Evolutionary conservation across 2,113 vertebrate genomes (phyloP), one percentile per base, ranked within the genome.

Genomic region (Mormyrus iriodes): DNA sequence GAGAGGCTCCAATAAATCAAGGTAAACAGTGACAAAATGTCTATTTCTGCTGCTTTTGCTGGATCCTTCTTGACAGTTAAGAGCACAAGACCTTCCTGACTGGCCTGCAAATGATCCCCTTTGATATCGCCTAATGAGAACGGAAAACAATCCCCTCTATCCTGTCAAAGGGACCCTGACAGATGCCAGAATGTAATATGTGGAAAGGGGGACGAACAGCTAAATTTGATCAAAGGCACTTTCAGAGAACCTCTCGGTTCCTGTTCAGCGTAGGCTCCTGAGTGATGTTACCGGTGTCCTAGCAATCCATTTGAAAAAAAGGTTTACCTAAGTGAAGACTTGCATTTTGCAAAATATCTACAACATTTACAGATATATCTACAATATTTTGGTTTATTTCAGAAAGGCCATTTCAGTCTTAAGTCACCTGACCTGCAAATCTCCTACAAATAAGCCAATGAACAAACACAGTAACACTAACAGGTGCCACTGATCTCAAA

Each of bases 101-200:
- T 13, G 52, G 31, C 39, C 85, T 53, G 31, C 51, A 53, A 86
- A 53, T 12, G 13, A 35, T 53, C 31, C 44, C 15, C 85, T 85
- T 85, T 86, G 85, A 86, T 55, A 53, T 86, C 51, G 7, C 85
- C 86, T 87, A 87, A 87, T n/a, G 21, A 87, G 86, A 44, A 58
- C 55, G 17, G 86, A 87, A 44, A 87, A 55, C 35, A 44, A 87
- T 58, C 39, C 17, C 17, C 55, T 87, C 35, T 12, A 53, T 44
- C 52, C 35, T 65, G 35, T 87, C 52, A 48, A 65, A 61, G 86
- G 39, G 4, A n/a, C 39, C 39, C 35, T 65, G 53, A 87, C 85
- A 86, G 49, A 35, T 21, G 49, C 85, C 44, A 84, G 42, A 48
- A 48, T 46, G 82, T 48, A 84, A 48, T 84, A 46, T 12, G 48